These are phyloP conservation scores for Caradrina clavipalpis DNA, from an alignment of 2,888 invertebrate species.

Conservation along the genomic window DNA sequence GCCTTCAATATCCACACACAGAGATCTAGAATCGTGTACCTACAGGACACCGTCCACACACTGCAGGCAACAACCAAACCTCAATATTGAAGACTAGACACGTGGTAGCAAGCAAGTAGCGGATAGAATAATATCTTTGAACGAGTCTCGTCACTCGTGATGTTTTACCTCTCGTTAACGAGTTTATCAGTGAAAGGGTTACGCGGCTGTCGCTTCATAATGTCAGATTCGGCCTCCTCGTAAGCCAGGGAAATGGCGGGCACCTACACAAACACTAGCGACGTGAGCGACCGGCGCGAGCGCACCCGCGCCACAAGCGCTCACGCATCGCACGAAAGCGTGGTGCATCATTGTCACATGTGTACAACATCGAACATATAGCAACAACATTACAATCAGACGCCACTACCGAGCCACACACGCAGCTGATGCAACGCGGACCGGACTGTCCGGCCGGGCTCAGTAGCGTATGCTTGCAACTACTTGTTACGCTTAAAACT, in stretches of 20 bases:
- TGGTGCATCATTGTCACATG: slow-evolving; percentile 82
- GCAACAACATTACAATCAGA: slow-evolving; percentile 72
- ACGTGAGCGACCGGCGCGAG: slow-evolving; percentile 79
- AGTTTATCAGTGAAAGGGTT: slow-evolving; percentile 99
- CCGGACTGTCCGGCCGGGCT: neutral
- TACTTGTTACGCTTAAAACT: slow-evolving; percentile 81
- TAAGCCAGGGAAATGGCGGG: slow-evolving; percentile 99
- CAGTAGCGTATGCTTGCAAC: slow-evolving; percentile 80
- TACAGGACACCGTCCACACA: slow-evolving; percentile 81
- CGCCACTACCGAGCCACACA: slow-evolving; percentile 58
- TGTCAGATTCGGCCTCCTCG: slow-evolving; percentile 99
- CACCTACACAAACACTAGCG: slow-evolving; percentile 94
- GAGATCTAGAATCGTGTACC: slow-evolving; percentile 76
- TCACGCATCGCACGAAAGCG: slow-evolving; percentile 77
- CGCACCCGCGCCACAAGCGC: slow-evolving; percentile 61
- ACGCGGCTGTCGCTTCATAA: slow-evolving; percentile 99
- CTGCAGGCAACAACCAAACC: slow-evolving; percentile 89
- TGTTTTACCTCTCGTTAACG: slow-evolving; percentile 98
- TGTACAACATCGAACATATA: slow-evolving; percentile 89
- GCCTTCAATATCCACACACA: slow-evolving; percentile 86
- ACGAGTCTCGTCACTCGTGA: slow-evolving; percentile 84
- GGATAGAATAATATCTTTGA: slow-evolving; percentile 87
- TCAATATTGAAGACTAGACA: slow-evolving; percentile 87
- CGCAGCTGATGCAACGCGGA: neutral
- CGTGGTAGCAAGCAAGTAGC: slow-evolving; percentile 90